Base-by-base conservation (phyloP, 2,888 invertebrate genomes). In the Arge pagana region DNA sequence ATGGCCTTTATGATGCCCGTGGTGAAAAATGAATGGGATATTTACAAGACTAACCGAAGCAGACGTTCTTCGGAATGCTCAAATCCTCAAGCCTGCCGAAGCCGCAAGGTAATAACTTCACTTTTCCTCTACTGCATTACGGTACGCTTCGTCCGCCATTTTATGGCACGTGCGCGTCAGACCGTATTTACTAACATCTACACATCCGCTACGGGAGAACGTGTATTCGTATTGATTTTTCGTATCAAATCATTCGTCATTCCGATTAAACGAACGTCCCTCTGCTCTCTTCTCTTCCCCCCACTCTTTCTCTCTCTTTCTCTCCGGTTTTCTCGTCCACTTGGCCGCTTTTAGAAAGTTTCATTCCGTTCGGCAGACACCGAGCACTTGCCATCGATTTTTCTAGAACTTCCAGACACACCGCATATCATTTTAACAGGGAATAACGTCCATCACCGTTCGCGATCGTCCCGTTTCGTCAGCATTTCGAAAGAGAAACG, bases 1-100 rank as follows among this genome's bases (percentile, higher is more conserved):
- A 93, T 93, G 93, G 93, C 93, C 82, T 93, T 93, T 81, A 93
- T 93, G 93, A 92, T 93, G 90, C 93, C 93, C 53, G 93, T 93
- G 61, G 86, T 93, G 80, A 93, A 93, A 82, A 93, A 93, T 81
- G 92, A 93, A 78, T 93, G 90, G 85, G 90, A 93, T 77, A 92
- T 93, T 71, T 93, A 93, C 83, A 90, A 91, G 81, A 87, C 89
- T 60, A 86, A 86, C 75, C 85, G 91, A 42, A 84, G 86, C 50
- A 83, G 92, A 63, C 84, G 88, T 60, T 83, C 85, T 35, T 90
- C 90, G 6, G 91, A 92, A 78, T 85, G 86, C 65, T 85, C 88
- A 7, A 83, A 83, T 70, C 76, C 82, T 33, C 79, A 80, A 64
- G 74, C 82, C 65, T 82, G 83, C 73, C 83, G 87, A 59, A 85